phyloP scores from a whole-genome alignment of 2,797 vertebrate species.

The Pelobates cultripes region DNA sequence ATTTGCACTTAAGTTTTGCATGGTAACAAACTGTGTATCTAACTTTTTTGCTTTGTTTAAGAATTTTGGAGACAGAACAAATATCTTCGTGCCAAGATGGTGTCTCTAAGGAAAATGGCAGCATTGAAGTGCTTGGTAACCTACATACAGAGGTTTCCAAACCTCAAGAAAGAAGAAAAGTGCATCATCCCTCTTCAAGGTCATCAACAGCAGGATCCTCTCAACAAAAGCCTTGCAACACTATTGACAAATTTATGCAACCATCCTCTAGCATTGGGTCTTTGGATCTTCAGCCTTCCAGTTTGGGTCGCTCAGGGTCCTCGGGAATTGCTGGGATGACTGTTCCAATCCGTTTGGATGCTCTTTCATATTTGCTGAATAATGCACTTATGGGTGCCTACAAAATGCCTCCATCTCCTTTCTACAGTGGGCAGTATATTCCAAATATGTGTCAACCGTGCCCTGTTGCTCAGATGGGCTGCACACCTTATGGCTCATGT shows the following conservation, averaged over 20 bases:
- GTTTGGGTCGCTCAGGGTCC: neutral
- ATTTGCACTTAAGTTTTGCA: too few species aligned
- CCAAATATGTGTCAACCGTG: slow-evolving; percentile 13
- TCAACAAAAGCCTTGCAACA: slow-evolving; percentile 3
- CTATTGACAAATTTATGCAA: slow-evolving; percentile 13
- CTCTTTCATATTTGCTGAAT: slow-evolving; percentile 68
- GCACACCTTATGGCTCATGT: neutral
- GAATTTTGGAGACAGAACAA: neutral
- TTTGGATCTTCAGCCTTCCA: slow-evolving; percentile 39
- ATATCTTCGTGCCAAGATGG: neutral
- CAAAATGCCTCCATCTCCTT: slow-evolving; percentile 30
- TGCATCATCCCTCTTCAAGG: neutral
- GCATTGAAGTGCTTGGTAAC: neutral
- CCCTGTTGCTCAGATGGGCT: slow-evolving; percentile 10
- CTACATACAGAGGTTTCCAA: neutral
- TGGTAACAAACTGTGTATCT: too few species aligned
- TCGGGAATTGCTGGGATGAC: slow-evolving; percentile 58
- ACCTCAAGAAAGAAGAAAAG: slow-evolving; percentile 11
- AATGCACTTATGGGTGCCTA: slow-evolving; percentile 61
- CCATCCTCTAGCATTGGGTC: neutral
- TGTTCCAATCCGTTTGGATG: slow-evolving; percentile 66
- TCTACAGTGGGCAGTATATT: neutral
- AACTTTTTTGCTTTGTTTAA: slow-evolving; percentile 1
- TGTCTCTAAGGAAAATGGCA: neutral
- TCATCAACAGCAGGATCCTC: neutral